These are phyloP conservation scores for Blomia tropicalis DNA, from an alignment of 2,888 invertebrate genomes.

Conservation along the genomic window DNA sequence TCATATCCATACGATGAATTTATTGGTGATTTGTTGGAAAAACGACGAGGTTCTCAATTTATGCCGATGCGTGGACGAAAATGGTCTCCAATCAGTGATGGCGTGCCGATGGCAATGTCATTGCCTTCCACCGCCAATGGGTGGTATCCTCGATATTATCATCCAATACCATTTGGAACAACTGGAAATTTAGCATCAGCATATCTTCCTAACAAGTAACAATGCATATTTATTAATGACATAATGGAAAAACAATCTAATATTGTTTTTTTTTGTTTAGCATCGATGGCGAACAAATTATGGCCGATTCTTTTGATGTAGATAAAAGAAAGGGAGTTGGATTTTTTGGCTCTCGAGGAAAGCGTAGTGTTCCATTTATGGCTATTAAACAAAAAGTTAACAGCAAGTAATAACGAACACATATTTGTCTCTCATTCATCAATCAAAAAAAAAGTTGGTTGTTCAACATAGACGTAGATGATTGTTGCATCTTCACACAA, in stretches of 20 bases:
- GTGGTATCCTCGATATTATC: background rate
- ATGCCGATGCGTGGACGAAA: constrained; percentile 17
- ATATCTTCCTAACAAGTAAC: too few species aligned
- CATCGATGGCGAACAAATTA: background rate
- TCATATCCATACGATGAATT: background rate
- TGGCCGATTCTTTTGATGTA: background rate
- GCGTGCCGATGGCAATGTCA: background rate
- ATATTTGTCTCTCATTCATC: too few species aligned
- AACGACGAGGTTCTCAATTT: background rate
- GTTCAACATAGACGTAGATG: too few species aligned
- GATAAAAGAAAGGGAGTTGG: constrained; percentile 3
- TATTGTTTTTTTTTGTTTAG: background rate
- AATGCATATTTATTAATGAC: too few species aligned
- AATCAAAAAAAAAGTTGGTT: too few species aligned
- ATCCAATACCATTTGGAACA: background rate
- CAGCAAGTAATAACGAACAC: too few species aligned
- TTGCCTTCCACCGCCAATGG: background rate
- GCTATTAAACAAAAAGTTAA: too few species aligned
- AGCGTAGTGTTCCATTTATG: constrained; percentile 4
- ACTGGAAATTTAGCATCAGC: too few species aligned
- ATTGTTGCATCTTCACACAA: too few species aligned
- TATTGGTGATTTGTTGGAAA: background rate
- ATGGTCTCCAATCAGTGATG: background rate
- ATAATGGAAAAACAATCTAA: too few species aligned
- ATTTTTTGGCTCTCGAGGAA: constrained; percentile 2